A percentile compares a stretch with the other conserved stretches of the same genome.
These are phyloP conservation scores for Exocentrus adspersus DNA, from an alignment of 2,888 invertebrate genomes.

Conservation along the genomic window DNA sequence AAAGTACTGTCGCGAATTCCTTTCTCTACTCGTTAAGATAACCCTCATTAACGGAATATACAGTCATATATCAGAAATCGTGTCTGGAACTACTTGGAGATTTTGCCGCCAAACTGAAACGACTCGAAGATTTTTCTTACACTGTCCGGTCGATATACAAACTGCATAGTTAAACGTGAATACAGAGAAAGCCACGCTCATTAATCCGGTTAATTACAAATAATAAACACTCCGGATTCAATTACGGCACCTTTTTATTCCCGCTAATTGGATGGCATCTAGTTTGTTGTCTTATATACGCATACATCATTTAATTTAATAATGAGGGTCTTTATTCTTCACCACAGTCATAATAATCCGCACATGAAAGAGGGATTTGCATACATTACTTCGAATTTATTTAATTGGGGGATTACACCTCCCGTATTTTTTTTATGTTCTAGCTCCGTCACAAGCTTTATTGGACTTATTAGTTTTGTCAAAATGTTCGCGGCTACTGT, in stretches of 20 bases:
- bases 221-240: conserved; percentile 40
- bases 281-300: conserved; percentile 30
- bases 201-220: conserved; percentile 39
- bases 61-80: not conserved
- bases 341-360: conserved; percentile 9
- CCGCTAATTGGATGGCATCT: conserved; percentile 36
- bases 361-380: conserved; percentile 10
- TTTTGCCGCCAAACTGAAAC: conserved; percentile 17
- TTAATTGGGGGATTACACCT: conserved; percentile 2
- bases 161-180: conserved; percentile 16
- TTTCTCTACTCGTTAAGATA: not conserved
- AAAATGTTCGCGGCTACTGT: no score
- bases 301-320: conserved; percentile 33
- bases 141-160: conserved; percentile 8
- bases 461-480: no score
- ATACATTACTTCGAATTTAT: conserved; percentile 12
- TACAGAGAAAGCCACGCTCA: conserved; percentile 26
- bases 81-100: not conserved
- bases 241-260: conserved; percentile 35
- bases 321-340: conserved; percentile 22
- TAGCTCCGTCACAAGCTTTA: no score
- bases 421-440: no score
- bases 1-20: not conserved
- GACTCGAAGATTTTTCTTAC: conserved; percentile 13
- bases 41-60: not conserved